phyloP scores from a whole-genome alignment of 2,888 invertebrate genomes.

The Leistus spinibarbis region DNA sequence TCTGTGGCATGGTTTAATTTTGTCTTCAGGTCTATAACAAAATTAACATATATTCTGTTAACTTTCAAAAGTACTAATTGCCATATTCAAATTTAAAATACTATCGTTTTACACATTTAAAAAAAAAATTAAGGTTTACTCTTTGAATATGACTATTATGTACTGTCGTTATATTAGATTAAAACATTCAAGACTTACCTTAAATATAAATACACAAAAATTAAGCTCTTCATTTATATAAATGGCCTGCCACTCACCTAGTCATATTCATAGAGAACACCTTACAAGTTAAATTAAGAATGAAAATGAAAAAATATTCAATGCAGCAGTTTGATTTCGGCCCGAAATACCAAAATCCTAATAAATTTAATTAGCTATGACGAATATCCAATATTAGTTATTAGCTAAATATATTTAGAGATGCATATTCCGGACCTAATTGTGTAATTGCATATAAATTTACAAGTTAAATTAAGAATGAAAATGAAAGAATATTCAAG shows the following conservation, averaged over 20 bases:
- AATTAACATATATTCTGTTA: constrained; percentile 43
- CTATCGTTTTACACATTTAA: background rate
- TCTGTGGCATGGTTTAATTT: constrained; percentile 86
- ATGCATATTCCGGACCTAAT: too few species aligned
- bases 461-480: too few species aligned
- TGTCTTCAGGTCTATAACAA: constrained; percentile 42
- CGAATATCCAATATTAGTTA: too few species aligned
- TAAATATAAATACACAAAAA: constrained; percentile 13
- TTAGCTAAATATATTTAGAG: too few species aligned
- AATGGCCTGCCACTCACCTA: constrained; percentile 46
- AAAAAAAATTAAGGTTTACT: constrained; percentile 41
- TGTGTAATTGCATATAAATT: too few species aligned
- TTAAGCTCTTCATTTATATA: constrained; percentile 2
- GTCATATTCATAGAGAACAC: constrained; percentile 55
- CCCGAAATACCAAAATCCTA: too few species aligned
- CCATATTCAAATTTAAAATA: constrained; percentile 52
- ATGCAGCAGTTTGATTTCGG: too few species aligned
- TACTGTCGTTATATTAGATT: constrained; percentile 27
- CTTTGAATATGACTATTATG: constrained; percentile 57
- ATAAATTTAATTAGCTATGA: too few species aligned
- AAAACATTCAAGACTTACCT: constrained; percentile 50
- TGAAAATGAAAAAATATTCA: too few species aligned
- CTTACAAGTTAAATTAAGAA: constrained; percentile 39
- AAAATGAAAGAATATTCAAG: too few species aligned
- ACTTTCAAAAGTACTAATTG: constrained; percentile 43